Evolutionary conservation across 1,140 invertebrate genomes (phyloP), one percentile per base, ranked within the genome.

Genomic region (Planococcus citri): DNA sequence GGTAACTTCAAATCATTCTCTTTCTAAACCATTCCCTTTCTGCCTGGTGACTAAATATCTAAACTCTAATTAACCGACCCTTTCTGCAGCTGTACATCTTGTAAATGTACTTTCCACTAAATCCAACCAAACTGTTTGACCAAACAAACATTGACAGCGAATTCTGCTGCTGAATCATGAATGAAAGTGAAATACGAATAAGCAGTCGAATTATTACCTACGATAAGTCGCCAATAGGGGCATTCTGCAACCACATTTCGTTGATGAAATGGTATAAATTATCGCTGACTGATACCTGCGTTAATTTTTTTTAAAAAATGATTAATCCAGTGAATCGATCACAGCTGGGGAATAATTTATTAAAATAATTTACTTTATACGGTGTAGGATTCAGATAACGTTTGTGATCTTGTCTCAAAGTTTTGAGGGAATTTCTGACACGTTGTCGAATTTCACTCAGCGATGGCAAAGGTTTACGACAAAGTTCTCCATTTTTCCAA

Each of bases 301-400:
- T 80, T 75, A 75, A 75, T n/a, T 75, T 72, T 70, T 76, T n/a
- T 70, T 25, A 17, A 68, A 17, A 17, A 17, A 9, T 9, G 10
- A 9, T 9, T 24, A 9, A 21, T 6, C 17, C 10, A 24, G 10
- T 4, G 1, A 64, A 17, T 9, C 14, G 24, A 4, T 2, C 9
- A 64, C 12, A 6, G 9, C n/a, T n/a, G 3, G 24, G 3, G 6
- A 24, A 27, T 17, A 27, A 22, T 64, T 9, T 3, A 10, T 9
- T 64, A 9, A 20, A 6, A 27, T 20, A 33, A 61, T n/a, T 64
- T 82, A 97, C 95, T 86, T 99, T 99, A 75, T 97, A 98, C 9
- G 96, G 96, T 14, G 96, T 99, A 38, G 96, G 97, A 83, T 99
- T 98, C 27, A 99, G 82, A 75, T 90, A 92, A 74, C 97, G 83